Evolutionary conservation across 2,797 vertebrate genomes (phyloP).

Genomic region (Pangasius larnaudii): DNA sequence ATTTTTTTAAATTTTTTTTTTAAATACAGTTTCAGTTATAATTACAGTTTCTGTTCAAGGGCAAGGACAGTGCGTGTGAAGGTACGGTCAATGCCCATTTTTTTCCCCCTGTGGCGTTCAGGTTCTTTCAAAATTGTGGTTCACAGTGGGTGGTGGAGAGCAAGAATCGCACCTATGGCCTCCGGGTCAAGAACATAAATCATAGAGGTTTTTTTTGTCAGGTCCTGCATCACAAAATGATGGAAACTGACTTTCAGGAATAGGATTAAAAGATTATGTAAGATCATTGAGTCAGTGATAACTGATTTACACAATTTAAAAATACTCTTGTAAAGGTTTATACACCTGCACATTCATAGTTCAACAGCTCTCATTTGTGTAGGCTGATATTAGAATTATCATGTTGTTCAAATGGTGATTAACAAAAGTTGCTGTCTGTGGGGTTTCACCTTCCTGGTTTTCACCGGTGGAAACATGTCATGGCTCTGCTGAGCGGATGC

Average conservation of each 20-base stretch:
- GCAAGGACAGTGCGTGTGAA: background rate
- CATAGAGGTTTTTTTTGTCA: background rate
- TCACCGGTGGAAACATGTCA: background rate
- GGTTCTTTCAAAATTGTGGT: constrained; percentile 28
- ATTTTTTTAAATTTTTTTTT: no score
- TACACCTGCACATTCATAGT: constrained; percentile 19
- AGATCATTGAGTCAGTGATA: constrained; percentile 1
- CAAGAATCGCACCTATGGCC: background rate
- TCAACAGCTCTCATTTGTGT: constrained; percentile 23
- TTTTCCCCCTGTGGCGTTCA: background rate
- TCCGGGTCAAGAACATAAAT: constrained; percentile 32
- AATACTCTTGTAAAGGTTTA: background rate
- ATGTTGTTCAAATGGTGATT: constrained; percentile 28
- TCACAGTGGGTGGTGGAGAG: constrained; percentile 31
- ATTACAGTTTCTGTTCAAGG: background rate
- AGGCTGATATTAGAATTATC: constrained; percentile 32
- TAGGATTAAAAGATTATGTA: constrained; percentile 9
- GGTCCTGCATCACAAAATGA: background rate
- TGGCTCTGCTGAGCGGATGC: background rate
- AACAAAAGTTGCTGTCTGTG: constrained; percentile 22
- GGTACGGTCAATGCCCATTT: background rate
- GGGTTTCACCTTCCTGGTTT: constrained; percentile 10
- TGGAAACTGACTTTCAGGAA: background rate
- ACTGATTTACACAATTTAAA: constrained; percentile 27
- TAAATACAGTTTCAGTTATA: background rate